Conservation (phyloP, 2,797 vertebrate genomes). For the Neosilurus hyrtlii region DNA sequence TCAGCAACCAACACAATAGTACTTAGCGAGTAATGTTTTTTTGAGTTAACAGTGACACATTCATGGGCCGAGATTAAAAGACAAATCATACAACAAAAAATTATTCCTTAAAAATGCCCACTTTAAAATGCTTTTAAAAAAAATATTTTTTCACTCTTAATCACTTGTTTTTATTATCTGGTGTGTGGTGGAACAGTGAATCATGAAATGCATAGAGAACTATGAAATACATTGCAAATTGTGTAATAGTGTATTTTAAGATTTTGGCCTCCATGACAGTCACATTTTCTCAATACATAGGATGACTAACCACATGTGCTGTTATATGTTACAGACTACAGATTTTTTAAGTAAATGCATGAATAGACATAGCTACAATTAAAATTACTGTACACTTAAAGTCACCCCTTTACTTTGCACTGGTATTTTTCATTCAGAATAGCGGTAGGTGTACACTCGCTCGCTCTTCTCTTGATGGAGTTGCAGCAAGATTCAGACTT, state of each 20-base stretch:
- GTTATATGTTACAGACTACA: neutral
- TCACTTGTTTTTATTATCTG: neutral
- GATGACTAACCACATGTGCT: neutral
- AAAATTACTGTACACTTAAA: neutral
- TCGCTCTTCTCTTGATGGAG: conserved; percentile 82
- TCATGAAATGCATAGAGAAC: neutral
- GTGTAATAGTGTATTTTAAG: neutral
- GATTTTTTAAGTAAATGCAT: neutral
- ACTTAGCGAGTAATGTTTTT: neutral
- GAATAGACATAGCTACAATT: neutral
- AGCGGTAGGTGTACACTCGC: conserved; percentile 79
- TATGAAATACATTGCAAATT: neutral
- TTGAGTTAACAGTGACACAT: neutral
- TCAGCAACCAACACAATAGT: neutral
- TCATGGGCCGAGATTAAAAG: neutral
- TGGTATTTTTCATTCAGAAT: conserved; percentile 66
- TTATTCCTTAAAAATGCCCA: neutral
- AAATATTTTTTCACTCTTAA: no score
- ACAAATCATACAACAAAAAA: neutral
- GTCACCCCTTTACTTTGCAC: neutral
- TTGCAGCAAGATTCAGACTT: conserved; percentile 76
- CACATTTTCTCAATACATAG: neutral
- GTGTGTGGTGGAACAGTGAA: neutral
- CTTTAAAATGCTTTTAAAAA: no score
- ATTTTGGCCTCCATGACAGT: neutral